Conservation (phyloP, 30 jellyfish, hydroid and myxozoan species). For the Aurelia aurita region DNA sequence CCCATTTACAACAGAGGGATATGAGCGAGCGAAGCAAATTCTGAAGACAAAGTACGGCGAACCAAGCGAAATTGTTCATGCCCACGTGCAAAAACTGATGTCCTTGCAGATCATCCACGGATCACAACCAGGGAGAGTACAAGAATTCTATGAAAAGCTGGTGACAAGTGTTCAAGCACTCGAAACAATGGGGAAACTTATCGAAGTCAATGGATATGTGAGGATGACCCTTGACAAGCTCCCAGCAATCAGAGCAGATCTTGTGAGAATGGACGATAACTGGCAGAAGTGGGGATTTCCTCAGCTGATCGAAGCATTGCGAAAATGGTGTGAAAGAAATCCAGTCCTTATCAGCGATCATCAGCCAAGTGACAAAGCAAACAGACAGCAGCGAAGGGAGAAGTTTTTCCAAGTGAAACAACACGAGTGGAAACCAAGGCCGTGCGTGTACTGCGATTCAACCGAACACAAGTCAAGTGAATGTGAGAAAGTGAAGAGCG, state of each 20-base stretch:
- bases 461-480: conserved; percentile 13
- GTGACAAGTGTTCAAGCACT: conserved; percentile 14
- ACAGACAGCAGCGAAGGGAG: conserved; percentile 32
- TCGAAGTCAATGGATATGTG: conserved; percentile 34
- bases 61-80: conserved; percentile 31
- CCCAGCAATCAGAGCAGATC: conserved; percentile 26
- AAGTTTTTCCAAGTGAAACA: conserved; percentile 12
- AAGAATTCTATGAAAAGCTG: conserved; percentile 29
- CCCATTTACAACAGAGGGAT: conserved; percentile 27
- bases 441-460: conserved; percentile 30
- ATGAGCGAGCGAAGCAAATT: conserved; percentile 28
- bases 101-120: conserved; percentile 22
- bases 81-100: conserved; percentile 36
- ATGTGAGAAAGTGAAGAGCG: too few species aligned
- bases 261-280: conserved; percentile 24
- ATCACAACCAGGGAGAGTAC: conserved; percentile 23
- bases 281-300: conserved; percentile 34
- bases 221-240: conserved; percentile 32
- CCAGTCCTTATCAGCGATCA: conserved; percentile 14
- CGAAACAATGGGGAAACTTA: conserved; percentile 7
- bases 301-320: conserved; percentile 32
- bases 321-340: conserved; percentile 71
- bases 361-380: not conserved
- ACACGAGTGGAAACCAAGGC: conserved; percentile 3
- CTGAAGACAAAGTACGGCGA: conserved; percentile 12